A percentile compares a stretch with the other conserved stretches of the same genome.
phyloP scores from a whole-genome alignment of 2,888 invertebrate species.

The Drosophila cyrtoloma region DNA sequence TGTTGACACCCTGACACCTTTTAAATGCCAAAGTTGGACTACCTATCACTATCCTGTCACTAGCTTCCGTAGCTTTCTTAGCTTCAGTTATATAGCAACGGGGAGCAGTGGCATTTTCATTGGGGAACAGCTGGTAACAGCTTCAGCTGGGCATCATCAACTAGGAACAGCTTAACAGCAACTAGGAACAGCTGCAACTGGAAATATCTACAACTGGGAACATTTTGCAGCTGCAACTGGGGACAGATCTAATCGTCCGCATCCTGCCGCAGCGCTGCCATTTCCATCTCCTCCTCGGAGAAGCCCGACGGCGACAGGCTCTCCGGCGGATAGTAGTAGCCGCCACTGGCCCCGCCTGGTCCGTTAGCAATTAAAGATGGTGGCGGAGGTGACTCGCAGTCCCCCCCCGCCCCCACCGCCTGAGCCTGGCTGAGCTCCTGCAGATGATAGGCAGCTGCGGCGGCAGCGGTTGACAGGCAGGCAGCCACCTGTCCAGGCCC shows the following conservation, averaged over 20 bases:
- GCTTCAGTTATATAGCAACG: not conserved
- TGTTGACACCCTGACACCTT: not conserved
- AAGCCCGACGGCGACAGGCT: slow-evolving; percentile 90
- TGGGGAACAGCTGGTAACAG: too few relatives aligned
- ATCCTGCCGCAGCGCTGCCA: slow-evolving; percentile 89
- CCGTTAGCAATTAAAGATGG: slow-evolving; percentile 41
- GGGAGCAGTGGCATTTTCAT: too few relatives aligned
- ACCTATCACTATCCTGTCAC: not conserved
- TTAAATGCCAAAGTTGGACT: not conserved
- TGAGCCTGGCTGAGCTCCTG: slow-evolving; percentile 74
- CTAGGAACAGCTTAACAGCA: too few relatives aligned
- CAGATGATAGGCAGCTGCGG: slow-evolving; percentile 82
- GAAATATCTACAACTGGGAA: too few relatives aligned
- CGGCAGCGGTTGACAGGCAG: slow-evolving; percentile 45
- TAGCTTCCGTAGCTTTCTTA: not conserved
- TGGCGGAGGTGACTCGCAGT: slow-evolving; percentile 43
- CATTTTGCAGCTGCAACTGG: not conserved
- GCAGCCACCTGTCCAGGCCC: slow-evolving; percentile 85
- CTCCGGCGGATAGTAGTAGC: slow-evolving; percentile 88
- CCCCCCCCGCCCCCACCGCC: slow-evolving; percentile 57
- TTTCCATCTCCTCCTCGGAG: slow-evolving; percentile 90
- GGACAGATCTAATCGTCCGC: slow-evolving; percentile 88
- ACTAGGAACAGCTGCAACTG: not conserved
- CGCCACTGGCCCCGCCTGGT: slow-evolving; percentile 16
- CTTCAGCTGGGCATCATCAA: too few relatives aligned